A percentile compares a stretch with the other conserved stretches of the same genome.
These are phyloP conservation scores for Gila robusta DNA, from an alignment of 2,797 vertebrate species.

Conservation along the genomic window DNA sequence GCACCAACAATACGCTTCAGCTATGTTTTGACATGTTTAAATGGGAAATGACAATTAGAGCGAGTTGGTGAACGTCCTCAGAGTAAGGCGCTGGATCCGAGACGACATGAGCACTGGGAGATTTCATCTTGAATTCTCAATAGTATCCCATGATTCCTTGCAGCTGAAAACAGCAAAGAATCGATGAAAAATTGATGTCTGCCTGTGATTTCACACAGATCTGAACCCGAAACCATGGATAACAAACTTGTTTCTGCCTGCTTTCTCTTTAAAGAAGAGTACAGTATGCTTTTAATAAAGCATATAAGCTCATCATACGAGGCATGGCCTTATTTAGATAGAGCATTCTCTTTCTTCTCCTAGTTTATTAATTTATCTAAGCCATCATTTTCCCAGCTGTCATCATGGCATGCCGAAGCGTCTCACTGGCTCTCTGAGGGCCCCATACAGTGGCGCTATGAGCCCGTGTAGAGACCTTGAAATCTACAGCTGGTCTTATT, in stretches of 20 bases:
- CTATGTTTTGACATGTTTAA: constrained; percentile 36
- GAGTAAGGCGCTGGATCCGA: constrained; percentile 9
- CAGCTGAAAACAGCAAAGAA: constrained; percentile 6
- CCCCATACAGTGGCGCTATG: constrained; percentile 18
- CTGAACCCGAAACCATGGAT: constrained; percentile 3
- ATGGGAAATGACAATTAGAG: constrained; percentile 35
- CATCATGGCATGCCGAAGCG: constrained; percentile 16
- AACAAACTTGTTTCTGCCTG: background rate
- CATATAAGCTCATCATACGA: constrained; percentile 32
- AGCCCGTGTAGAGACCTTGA: constrained; percentile 33
- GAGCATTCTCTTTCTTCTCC: constrained; percentile 47
- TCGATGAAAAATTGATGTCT: constrained; percentile 21
- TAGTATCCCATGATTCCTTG: background rate
- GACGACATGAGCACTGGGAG: background rate
- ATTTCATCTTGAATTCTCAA: constrained; percentile 18
- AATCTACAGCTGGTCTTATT: constrained; percentile 32
- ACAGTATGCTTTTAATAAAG: constrained; percentile 36
- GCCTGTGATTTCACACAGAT: constrained; percentile 16
- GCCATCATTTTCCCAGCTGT: constrained; percentile 55
- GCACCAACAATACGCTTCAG: background rate
- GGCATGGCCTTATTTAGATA: constrained; percentile 46
- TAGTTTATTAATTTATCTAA: constrained; percentile 57
- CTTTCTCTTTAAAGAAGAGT: constrained; percentile 11
- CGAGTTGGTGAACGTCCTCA: background rate
- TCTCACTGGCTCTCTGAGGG: constrained; percentile 33